Evolutionary conservation across 2,888 invertebrate genomes (phyloP), one percentile per base, ranked within the genome.

Genomic region (Ariolimax columbianus): DNA sequence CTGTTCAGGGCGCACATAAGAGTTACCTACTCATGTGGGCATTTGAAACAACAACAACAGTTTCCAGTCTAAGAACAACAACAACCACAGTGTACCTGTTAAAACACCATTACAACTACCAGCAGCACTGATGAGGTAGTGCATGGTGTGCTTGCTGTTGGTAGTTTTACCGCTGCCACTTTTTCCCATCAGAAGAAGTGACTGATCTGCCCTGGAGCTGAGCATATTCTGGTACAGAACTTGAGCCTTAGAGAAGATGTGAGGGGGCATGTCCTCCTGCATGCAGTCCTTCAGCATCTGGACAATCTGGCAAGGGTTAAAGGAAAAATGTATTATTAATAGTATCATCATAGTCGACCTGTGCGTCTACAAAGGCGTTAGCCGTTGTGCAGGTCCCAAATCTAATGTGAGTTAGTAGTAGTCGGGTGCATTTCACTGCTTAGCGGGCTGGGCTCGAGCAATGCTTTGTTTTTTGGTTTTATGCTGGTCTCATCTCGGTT

Each of bases 211-310:
- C 77, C 98, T 96, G 14, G 97, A 96, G 84, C 97, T 96, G 89
- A 98, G 95, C 97, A 98, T 97, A 91, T 96, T 96, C 88, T 97
- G 96, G 88, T 98, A 98, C 43, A 98, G 97, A 36, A 97, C 96
- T 95, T 98, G 98, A 9, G 98, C 98, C 88, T 97, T 96, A 19
- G 98, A 97, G 94, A 98, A 99, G 90, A 99, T 96, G 93, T 99
- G 99, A 0, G 99, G 98, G 19, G 98, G 98, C 97, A 98, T 98
- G 93, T 98, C 98, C 94, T 98, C 98, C 83, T 96, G 96, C 92
- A 98, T 97, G 94, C 98, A 98, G 23, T 98, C 98, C 91, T 97
- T 96, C 95, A 98, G 98, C 96, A 98, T 97, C 82, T 97, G 97
- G 83, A 98, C 97, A 87, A 98, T 97, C 98, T 98, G 94, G 0